These are phyloP conservation scores for Acanthisitta chloris DNA, from an alignment of 2,113 vertebrate genomes.

Conservation along the genomic window DNA sequence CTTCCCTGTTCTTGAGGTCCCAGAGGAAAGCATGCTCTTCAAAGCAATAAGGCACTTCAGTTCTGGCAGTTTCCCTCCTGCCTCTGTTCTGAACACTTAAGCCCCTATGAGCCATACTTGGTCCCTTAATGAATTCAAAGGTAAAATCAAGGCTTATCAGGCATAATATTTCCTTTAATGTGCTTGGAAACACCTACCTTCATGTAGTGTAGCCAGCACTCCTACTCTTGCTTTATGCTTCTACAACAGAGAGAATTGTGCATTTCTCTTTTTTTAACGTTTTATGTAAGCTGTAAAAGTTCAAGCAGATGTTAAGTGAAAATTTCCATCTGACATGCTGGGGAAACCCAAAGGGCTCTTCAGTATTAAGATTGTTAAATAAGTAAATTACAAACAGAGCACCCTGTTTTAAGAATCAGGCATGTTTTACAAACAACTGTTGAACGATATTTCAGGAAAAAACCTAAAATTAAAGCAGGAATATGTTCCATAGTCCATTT, in stretches of 20 bases:
- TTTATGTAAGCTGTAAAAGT: not conserved
- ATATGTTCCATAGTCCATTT: not conserved
- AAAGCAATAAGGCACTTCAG: not conserved
- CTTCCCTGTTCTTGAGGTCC: not conserved
- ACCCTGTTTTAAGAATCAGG: not conserved
- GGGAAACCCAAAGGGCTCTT: not conserved
- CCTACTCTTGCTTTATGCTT: not conserved
- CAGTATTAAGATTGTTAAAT: not conserved
- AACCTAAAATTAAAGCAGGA: too few relatives aligned
- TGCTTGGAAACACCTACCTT: not conserved
- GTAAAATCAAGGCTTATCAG: not conserved
- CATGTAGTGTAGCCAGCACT: not conserved
- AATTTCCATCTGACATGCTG: not conserved
- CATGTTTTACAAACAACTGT: not conserved
- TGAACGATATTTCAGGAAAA: not conserved
- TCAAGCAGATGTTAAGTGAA: not conserved
- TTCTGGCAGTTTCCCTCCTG: not conserved
- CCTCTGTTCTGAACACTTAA: not conserved
- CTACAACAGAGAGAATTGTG: not conserved
- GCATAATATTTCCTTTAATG: not conserved
- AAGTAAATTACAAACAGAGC: not conserved
- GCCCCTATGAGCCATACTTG: not conserved
- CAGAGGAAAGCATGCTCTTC: not conserved
- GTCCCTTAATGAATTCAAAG: not conserved
- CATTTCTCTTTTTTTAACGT: not conserved